A percentile compares a stretch with the other conserved stretches of the same genome.
These are phyloP conservation scores for Drosophila mayaguana DNA, from an alignment of 2,888 invertebrate genomes.

Conservation along the genomic window DNA sequence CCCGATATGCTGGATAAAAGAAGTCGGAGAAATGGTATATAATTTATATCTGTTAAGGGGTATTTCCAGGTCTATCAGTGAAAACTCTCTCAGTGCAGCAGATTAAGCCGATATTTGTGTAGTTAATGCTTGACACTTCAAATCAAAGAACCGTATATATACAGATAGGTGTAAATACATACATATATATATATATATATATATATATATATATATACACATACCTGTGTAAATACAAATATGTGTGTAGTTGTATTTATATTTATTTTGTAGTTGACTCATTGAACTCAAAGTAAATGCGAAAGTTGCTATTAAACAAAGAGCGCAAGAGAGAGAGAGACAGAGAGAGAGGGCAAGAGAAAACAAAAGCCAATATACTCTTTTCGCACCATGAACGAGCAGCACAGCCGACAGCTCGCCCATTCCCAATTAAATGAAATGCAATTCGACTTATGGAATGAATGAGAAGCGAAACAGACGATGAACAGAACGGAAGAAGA, in stretches of 20 bases:
- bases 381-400: neutral
- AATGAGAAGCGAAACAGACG: neutral
- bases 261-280: conserved; percentile 5
- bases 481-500: neutral
- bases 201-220: neutral
- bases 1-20: too few relatives aligned
- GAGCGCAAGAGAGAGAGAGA: neutral
- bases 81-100: conserved; percentile 2
- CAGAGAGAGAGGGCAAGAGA: neutral
- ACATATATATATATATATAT: neutral
- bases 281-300: conserved; percentile 3
- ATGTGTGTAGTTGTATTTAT: neutral
- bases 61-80: neutral
- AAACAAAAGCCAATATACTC: neutral
- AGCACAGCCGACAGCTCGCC: neutral
- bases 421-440: conserved; percentile 2
- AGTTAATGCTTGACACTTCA: conserved; percentile 24
- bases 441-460: conserved; percentile 1
- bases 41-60: neutral
- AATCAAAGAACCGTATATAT: conserved; percentile 2
- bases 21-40: too few relatives aligned
- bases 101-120: conserved; percentile 30
- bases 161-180: too few relatives aligned
- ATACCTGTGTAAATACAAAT: neutral
- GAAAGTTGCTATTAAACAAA: neutral